Percentiles rank a stretch among this genome's conserved stretches.
phyloP scores from a whole-genome alignment of 1,140 invertebrate species.

The Heliconius nattereri region DNA sequence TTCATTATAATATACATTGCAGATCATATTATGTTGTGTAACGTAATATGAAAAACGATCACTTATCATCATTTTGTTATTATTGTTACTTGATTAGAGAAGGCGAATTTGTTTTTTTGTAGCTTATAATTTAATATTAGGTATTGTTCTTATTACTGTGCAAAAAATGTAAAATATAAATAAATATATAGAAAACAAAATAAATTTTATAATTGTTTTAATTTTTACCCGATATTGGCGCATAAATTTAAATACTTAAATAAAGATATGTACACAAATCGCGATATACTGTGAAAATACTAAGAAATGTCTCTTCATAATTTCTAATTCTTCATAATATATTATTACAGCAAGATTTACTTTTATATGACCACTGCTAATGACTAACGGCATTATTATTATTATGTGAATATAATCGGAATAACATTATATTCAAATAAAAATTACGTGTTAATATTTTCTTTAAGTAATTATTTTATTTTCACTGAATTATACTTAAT shows the following conservation, averaged over 20 bases:
- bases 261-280: not conserved
- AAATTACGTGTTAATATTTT: too few species aligned
- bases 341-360: too few species aligned
- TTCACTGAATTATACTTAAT: too few species aligned
- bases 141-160: constrained; percentile 12
- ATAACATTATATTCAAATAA: too few species aligned
- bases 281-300: not conserved
- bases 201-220: constrained; percentile 7
- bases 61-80: not conserved
- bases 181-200: constrained; percentile 27
- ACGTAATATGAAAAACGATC: not conserved
- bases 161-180: constrained; percentile 26
- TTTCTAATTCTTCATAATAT: too few species aligned
- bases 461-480: too few species aligned
- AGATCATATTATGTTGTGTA: not conserved
- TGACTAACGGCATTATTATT: too few species aligned
- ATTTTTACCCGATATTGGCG: not conserved
- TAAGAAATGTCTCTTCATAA: too few species aligned
- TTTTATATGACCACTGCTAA: too few species aligned
- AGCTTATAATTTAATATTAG: constrained; percentile 5
- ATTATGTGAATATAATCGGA: too few species aligned
- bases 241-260: not conserved
- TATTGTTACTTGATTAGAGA: constrained; percentile 2
- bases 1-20: not conserved
- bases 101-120: constrained; percentile 6